Conservation (phyloP, 2,888 invertebrate species). For the Apotomis betuletana region DNA sequence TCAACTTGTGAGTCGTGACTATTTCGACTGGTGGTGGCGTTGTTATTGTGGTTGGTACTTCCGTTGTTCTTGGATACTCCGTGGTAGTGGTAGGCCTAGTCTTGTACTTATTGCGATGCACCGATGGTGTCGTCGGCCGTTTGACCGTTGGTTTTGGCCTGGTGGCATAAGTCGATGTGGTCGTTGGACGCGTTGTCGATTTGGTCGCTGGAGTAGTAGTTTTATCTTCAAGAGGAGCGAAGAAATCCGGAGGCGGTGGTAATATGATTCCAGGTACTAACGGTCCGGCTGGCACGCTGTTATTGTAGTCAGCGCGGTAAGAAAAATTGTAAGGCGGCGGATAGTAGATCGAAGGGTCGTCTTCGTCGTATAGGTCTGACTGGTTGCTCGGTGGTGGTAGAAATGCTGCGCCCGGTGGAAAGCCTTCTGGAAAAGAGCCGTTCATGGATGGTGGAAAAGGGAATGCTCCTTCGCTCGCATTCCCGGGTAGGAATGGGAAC, state of each 20-base stretch:
- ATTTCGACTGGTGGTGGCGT: slow-evolving; percentile 72
- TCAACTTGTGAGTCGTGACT: slow-evolving; percentile 67
- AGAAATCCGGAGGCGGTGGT: slow-evolving; percentile 94
- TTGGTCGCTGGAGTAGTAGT: slow-evolving; percentile 63
- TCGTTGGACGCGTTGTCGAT: slow-evolving; percentile 63
- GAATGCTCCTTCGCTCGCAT: slow-evolving; percentile 82
- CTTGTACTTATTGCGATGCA: slow-evolving; percentile 71
- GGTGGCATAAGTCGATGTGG: slow-evolving; percentile 54
- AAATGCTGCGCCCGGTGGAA: slow-evolving; percentile 82
- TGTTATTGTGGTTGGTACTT: slow-evolving; percentile 71
- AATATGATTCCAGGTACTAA: slow-evolving; percentile 94
- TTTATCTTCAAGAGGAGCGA: slow-evolving; percentile 86
- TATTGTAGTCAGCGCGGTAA: slow-evolving; percentile 90
- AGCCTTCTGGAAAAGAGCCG: slow-evolving; percentile 83
- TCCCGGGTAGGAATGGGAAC: slow-evolving; percentile 85
- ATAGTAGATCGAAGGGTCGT: slow-evolving; percentile 95
- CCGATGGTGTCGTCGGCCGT: slow-evolving; percentile 60
- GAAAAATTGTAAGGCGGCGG: slow-evolving; percentile 96
- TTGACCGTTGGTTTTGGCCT: slow-evolving; percentile 69
- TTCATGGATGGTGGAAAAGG: slow-evolving; percentile 83
- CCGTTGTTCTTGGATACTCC: slow-evolving; percentile 65
- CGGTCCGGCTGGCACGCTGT: slow-evolving; percentile 91
- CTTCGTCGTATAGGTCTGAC: slow-evolving; percentile 92
- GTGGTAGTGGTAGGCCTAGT: slow-evolving; percentile 73
- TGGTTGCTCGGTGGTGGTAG: slow-evolving; percentile 89